Evolutionary conservation across 2,888 invertebrate genomes (phyloP), one percentile per base, ranked within the genome.

Genomic region (Diplazon laetatorius): DNA sequence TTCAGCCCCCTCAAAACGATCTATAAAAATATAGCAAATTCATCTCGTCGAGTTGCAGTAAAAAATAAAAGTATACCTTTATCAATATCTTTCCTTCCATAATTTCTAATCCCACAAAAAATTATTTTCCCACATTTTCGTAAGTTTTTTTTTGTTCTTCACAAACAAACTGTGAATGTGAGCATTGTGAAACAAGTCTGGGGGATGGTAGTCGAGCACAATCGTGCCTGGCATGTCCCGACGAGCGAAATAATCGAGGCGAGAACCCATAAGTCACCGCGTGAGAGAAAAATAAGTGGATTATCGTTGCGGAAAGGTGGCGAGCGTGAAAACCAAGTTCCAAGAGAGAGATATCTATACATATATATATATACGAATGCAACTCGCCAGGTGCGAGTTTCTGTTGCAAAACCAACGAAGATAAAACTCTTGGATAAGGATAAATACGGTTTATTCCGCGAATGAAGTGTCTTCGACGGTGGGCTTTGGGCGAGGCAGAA

Each of bases 321-420:
- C 59, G 72, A 73, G 68, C 77, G 68, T 68, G 62, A 69, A n/a
- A 55, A 30, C 50, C 52, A 35, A 62, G 52, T 66, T 46, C 30
- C 55, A 60, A 42, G 52, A 66, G 65, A 66, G 73, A 12, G 30
- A n/a, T n/a, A n/a, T n/a, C n/a, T n/a, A n/a, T n/a, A n/a, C n/a
- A n/a, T n/a, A n/a, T n/a, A n/a, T n/a, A n/a, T n/a, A n/a, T n/a
- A n/a, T n/a, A 48, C 35, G 48, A 63, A 59, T n/a, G n/a, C n/a
- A 69, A 37, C 73, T 77, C 69, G 73, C 69, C 78, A 78, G 78
- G 78, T 78, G 78, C 73, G 73, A 78, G 66, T 78, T 78, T 73
- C 78, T 73, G 78, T 74, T 74, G 78, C 70, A 78, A 78, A 74
- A n/a, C 46, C 65, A 66, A 66, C 76, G 39, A 46, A 80, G 80